These are phyloP conservation scores for Limenitis camilla DNA, from an alignment of 2,888 invertebrate genomes.

Conservation along the genomic window DNA sequence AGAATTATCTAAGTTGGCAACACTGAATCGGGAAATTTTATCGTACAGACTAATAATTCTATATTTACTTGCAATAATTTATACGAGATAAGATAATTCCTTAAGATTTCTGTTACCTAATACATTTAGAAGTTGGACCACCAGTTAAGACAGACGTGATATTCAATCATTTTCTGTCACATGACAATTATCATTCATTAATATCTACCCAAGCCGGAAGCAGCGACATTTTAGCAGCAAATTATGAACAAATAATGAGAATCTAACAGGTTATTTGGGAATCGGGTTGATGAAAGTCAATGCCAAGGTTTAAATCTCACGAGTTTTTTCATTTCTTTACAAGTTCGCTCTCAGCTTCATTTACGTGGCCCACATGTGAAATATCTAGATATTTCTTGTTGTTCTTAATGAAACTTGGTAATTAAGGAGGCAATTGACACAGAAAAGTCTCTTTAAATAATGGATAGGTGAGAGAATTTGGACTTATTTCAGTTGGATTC, in stretches of 20 bases:
- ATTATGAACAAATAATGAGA: conserved; percentile 12
- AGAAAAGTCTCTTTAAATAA: too few relatives aligned
- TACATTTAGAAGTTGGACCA: neutral
- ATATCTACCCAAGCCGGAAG: conserved; percentile 11
- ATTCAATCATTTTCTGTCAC: conserved; percentile 2
- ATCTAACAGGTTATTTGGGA: conserved; percentile 21
- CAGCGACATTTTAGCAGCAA: conserved; percentile 11
- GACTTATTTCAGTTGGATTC: too few relatives aligned
- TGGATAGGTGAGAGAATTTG: too few relatives aligned
- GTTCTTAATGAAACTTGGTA: too few relatives aligned
- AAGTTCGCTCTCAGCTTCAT: neutral
- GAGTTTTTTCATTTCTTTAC: conserved; percentile 3
- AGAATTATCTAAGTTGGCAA: too few relatives aligned
- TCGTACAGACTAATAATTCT: too few relatives aligned
- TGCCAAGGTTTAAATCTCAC: conserved; percentile 40
- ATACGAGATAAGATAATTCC: neutral
- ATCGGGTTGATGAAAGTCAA: conserved; percentile 31
- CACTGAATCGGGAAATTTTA: too few relatives aligned
- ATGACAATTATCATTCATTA: conserved; percentile 2
- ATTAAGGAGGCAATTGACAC: too few relatives aligned
- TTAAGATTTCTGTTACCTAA: neutral
- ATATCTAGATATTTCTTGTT: too few relatives aligned
- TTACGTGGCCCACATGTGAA: too few relatives aligned
- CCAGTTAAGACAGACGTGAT: neutral
- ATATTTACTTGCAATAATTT: too few relatives aligned